Base-by-base conservation (phyloP, 2,113 vertebrate genomes). In the Daubentonia madagascariensis region DNA sequence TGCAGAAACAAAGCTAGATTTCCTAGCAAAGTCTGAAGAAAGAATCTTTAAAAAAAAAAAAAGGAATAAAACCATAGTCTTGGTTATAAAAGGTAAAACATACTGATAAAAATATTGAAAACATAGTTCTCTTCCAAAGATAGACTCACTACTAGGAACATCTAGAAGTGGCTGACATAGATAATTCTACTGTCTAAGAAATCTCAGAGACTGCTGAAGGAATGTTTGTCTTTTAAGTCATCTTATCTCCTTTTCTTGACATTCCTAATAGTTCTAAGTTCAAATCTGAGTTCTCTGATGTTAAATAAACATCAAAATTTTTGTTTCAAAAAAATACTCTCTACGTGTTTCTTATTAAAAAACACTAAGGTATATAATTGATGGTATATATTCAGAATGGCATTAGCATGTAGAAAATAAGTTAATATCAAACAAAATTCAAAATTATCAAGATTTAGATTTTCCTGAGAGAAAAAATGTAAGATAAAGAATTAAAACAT, bases 1-100 rank as follows among this genome's bases (percentile, higher is more conserved):
- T 84, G 43, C 0, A 97, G 14, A 96, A 94, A 92, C 57, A 97
- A 96, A 96, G 76, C 40, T 91, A 63, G 22, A 94, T 94, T 96
- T 96, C 43, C 86, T 73, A 95, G 54, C 17, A 91, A 72, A 86
- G 40, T 28, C 13, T 50, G 57, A 95, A 93, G 17, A 80, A 95
- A 96, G n/a, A 87, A 91, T n/a, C 20, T 30, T 45, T 83, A 95
- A 92, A 75, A 83, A 65, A 25, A 13, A 43, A 75, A 94, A 89
- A 85, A 68, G 84, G 6, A 89, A 83, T 16, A 70, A 35, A 84
- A 81, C 10, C 9, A 96, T 2, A 88, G 13, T 23, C n/a, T 85
- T 93, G 43, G 40, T 94, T 83, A 83, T 6, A 93, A 91, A 91
- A 92, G 48, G 35, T 79, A 76, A 92, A 96, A 86, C 7, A 90